A percentile compares a stretch with the other conserved stretches of the same genome.
Evolutionary conservation across 37 sponge, comb jelly and placozoan species (phyloP).

Genomic region (Cliona cf. orientalis): DNA sequence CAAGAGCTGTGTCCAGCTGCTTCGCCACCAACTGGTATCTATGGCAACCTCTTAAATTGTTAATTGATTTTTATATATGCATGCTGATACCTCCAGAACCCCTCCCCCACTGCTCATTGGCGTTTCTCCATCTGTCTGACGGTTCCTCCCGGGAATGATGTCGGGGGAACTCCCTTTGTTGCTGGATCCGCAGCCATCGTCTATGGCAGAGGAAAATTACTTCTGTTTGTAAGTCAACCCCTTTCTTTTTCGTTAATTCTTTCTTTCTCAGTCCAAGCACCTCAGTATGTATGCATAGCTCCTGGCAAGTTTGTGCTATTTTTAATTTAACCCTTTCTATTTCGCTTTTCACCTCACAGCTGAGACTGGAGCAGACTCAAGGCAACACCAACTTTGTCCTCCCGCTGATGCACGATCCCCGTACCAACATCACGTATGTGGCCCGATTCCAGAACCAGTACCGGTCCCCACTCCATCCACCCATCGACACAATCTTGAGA

Average conservation of each 20-base stretch:
- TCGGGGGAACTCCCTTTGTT: background rate
- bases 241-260: no score
- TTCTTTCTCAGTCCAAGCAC: no score
- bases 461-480: background rate
- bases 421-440: constrained; percentile 44
- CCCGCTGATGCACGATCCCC: constrained; percentile 60
- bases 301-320: background rate
- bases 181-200: constrained; percentile 41
- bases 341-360: background rate
- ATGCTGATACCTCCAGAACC: constrained; percentile 22
- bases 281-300: no score
- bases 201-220: constrained; percentile 53
- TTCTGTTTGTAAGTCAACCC: constrained; percentile 53
- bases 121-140: constrained; percentile 53
- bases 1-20: constrained; percentile 67
- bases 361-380: background rate
- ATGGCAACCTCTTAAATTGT: background rate
- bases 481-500: background rate
- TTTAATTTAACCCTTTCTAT: background rate
- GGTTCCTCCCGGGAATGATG: constrained; percentile 45
- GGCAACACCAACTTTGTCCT: constrained; percentile 16
- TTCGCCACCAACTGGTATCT: constrained; percentile 68
- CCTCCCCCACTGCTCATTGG: constrained; percentile 56
- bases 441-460: background rate
- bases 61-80: background rate